Percentiles rank a stretch among this genome's conserved stretches.
Conservation (phyloP, 2,888 invertebrate species). For the Xestia rhomboidea region DNA sequence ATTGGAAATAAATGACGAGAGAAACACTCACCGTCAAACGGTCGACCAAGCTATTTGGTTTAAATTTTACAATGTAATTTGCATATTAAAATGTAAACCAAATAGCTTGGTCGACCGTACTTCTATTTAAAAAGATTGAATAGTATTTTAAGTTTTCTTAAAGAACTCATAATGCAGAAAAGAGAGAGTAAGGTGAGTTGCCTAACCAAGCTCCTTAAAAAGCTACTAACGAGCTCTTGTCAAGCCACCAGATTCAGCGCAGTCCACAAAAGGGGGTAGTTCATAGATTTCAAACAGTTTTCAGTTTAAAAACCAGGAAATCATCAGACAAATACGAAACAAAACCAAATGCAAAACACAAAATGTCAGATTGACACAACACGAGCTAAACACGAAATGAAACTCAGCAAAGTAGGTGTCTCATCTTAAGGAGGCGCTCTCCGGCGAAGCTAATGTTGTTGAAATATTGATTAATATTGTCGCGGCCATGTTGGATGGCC, state of each 20-base stretch:
- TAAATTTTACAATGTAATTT: too few relatives aligned
- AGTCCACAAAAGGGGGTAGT: neutral
- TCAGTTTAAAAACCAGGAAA: neutral
- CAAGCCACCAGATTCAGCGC: neutral
- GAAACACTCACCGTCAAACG: neutral
- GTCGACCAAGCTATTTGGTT: too few relatives aligned
- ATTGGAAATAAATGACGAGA: slow-evolving; percentile 12
- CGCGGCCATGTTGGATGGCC: slow-evolving; percentile 88
- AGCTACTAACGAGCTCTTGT: neutral
- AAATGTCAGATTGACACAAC: slow-evolving; percentile 33
- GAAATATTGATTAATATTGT: slow-evolving; percentile 91
- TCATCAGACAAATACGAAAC: neutral
- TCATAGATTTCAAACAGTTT: neutral
- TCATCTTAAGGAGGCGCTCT: slow-evolving; percentile 82
- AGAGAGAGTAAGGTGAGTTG: neutral
- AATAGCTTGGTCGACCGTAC: too few relatives aligned
- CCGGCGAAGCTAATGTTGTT: slow-evolving; percentile 85
- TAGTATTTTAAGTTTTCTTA: neutral
- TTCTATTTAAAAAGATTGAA: neutral
- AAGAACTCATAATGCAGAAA: neutral
- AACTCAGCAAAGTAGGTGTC: slow-evolving; percentile 80
- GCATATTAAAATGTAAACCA: too few relatives aligned
- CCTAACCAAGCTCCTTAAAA: neutral
- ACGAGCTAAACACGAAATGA: slow-evolving; percentile 55
- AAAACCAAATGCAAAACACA: slow-evolving; percentile 15